Conservation (phyloP, 2,888 invertebrate genomes). For the Nemoura dubitans region DNA sequence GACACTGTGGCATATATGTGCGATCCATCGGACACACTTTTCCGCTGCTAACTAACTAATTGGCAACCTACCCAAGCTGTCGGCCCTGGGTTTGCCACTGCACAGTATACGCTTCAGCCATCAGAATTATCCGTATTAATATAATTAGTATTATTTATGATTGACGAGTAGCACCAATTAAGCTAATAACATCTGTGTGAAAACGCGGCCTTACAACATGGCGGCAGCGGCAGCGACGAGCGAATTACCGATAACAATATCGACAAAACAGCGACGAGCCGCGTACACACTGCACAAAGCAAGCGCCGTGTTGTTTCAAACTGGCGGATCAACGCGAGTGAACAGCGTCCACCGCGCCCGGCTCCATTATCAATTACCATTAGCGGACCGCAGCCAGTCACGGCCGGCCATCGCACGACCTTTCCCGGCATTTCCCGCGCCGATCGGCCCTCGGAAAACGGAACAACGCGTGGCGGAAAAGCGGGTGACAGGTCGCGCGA, state of each 20-base stretch:
- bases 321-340: neutral
- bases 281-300: too few relatives aligned
- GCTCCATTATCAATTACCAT: constrained; percentile 12
- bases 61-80: neutral
- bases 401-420: neutral
- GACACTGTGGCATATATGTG: neutral
- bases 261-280: neutral
- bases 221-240: neutral
- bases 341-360: neutral
- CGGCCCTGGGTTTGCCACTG: neutral
- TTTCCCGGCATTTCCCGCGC: neutral
- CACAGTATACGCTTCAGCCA: neutral
- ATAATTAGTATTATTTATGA: neutral
- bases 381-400: neutral
- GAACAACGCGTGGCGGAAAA: neutral
- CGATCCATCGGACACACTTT: neutral
- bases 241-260: neutral
- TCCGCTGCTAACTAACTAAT: neutral
- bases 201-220: neutral
- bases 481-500: neutral
- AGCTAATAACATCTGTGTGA: neutral
- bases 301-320: neutral
- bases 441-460: neutral
- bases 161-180: neutral
- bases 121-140: neutral